These are phyloP conservation scores for Choristoneura fumiferana DNA, from an alignment of 1,140 invertebrate genomes.

Conservation along the genomic window DNA sequence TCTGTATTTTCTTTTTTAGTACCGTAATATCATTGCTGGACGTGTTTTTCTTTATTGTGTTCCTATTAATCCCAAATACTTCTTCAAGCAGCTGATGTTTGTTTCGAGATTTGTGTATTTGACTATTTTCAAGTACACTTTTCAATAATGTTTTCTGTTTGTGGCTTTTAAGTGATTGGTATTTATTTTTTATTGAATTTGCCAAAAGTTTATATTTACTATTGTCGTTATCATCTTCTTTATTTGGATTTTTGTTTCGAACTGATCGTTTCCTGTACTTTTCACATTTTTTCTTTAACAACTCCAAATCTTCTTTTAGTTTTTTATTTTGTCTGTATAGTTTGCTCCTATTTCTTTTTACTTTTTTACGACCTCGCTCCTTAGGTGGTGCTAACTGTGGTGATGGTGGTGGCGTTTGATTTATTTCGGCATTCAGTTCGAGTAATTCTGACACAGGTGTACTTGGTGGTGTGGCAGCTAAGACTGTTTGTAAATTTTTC, in stretches of 20 bases:
- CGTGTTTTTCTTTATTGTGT: not conserved
- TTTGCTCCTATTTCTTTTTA: constrained; percentile 18
- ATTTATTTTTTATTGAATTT: constrained; percentile 16
- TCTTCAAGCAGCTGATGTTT: constrained; percentile 3
- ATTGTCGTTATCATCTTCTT: not conserved
- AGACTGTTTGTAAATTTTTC: not conserved
- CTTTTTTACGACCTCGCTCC: constrained; percentile 13
- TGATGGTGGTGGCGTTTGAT: too few relatives aligned
- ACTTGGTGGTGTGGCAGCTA: not conserved
- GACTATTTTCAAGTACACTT: not conserved
- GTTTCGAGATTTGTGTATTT: constrained; percentile 10
- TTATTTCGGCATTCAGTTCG: too few relatives aligned
- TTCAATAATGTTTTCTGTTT: constrained; percentile 3
- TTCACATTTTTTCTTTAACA: too few relatives aligned
- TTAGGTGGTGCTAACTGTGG: too few relatives aligned
- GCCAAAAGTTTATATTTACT: not conserved
- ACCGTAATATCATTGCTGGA: not conserved
- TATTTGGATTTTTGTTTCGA: not conserved
- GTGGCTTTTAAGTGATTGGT: not conserved
- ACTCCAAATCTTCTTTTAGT: constrained; percentile 11
- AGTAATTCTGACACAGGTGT: too few relatives aligned
- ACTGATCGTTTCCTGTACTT: constrained; percentile 17
- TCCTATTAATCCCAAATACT: constrained; percentile 5
- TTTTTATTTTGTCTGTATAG: constrained; percentile 11
- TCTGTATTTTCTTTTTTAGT: constrained; percentile 3